These are phyloP conservation scores for Caenorhabditis remanei DNA, from an alignment of 1,140 invertebrate genomes.

Conservation along the genomic window DNA sequence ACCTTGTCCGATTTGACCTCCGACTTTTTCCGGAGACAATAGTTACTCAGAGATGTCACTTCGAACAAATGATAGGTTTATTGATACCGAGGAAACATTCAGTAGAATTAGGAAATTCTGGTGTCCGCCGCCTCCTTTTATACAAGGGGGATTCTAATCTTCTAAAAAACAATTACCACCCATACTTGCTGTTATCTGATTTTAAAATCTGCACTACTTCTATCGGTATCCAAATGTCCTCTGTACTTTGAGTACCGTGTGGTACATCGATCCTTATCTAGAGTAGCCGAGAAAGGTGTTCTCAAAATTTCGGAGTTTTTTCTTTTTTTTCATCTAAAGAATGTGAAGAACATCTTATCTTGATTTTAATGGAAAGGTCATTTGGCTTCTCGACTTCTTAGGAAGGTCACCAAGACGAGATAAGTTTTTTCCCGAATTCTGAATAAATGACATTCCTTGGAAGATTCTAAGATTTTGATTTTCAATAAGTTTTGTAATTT, in stretches of 20 bases:
- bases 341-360: not conserved
- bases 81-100: not conserved
- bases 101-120: too few species aligned
- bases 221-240: not conserved
- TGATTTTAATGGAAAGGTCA: too few species aligned
- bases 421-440: too few species aligned
- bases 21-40: constrained; percentile 44
- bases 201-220: constrained; percentile 8
- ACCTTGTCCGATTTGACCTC: constrained; percentile 50
- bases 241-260: constrained; percentile 31
- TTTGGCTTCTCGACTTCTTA: too few species aligned
- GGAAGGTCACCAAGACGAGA: too few species aligned
- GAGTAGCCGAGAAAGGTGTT: not conserved
- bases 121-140: too few species aligned
- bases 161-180: not conserved
- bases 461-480: too few species aligned
- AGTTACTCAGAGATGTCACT: constrained; percentile 20
- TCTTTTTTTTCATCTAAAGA: not conserved
- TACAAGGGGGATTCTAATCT: too few species aligned
- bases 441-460: too few species aligned
- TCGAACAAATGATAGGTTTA: constrained; percentile 12
- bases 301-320: not conserved
- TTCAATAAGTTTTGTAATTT: too few species aligned
- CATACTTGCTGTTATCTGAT: not conserved
- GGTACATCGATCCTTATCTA: constrained; percentile 14